Conservation (phyloP, 2,888 invertebrate species). For the Caenorhabditis sp. region DNA sequence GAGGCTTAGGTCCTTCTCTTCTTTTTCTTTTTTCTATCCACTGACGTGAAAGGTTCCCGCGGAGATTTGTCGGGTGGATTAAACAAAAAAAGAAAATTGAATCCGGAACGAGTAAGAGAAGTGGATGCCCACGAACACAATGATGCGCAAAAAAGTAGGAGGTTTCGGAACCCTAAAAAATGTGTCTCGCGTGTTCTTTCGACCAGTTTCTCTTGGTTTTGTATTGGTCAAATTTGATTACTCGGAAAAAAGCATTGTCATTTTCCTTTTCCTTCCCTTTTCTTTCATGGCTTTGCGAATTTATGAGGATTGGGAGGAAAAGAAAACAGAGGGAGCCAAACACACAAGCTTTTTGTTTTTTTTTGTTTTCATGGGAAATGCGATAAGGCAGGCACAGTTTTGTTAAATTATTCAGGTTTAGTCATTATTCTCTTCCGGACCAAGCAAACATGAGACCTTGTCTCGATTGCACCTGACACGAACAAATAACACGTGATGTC, state of each 20-base stretch:
- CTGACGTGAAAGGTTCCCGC: slow-evolving; percentile 21
- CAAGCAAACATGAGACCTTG: background rate
- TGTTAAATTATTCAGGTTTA: background rate
- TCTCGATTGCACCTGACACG: slow-evolving; percentile 30
- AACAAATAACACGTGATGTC: slow-evolving; percentile 39
- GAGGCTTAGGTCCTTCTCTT: slow-evolving; percentile 6
- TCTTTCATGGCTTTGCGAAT: background rate
- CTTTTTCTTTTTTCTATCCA: slow-evolving; percentile 5
- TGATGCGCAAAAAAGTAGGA: slow-evolving; percentile 26
- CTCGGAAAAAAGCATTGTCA: slow-evolving; percentile 23
- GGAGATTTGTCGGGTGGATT: slow-evolving; percentile 24
- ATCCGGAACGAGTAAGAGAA: slow-evolving; percentile 31
- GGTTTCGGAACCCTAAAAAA: slow-evolving; percentile 2
- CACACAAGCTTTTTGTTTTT: background rate
- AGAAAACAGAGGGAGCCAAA: background rate
- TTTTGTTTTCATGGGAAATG: background rate
- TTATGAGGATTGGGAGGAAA: too few relatives aligned
- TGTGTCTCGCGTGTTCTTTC: background rate
- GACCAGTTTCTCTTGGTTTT: slow-evolving; percentile 12
- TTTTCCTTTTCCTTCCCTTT: slow-evolving; percentile 1
- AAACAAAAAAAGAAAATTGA: slow-evolving; percentile 32
- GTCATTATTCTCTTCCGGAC: background rate
- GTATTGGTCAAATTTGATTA: slow-evolving; percentile 24
- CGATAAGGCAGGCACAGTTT: background rate
- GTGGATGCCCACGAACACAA: slow-evolving; percentile 21